Evolutionary conservation across 2,113 vertebrate species (phyloP).

Genomic region (Pachypanchax playfairii): DNA sequence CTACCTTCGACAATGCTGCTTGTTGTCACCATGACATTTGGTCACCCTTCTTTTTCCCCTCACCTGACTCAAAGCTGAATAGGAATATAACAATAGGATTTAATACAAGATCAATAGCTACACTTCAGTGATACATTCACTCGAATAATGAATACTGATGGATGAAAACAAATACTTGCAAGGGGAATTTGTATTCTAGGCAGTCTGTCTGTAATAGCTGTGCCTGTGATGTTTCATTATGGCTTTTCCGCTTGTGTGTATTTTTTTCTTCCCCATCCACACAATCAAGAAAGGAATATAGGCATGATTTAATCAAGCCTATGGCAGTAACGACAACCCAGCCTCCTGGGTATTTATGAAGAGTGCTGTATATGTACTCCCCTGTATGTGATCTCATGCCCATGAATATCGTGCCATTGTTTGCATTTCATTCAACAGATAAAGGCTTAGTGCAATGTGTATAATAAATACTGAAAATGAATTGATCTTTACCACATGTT

Average conservation of each 20-base stretch:
- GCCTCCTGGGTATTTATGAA: conserved; percentile 71
- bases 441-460: conserved; percentile 61
- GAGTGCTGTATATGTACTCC: conserved; percentile 44
- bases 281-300: conserved; percentile 74
- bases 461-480: conserved; percentile 76
- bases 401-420: conserved; percentile 63
- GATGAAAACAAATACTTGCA: conserved; percentile 70
- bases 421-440: conserved; percentile 73
- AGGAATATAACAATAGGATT: conserved; percentile 74
- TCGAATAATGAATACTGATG: conserved; percentile 75
- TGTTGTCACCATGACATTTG: conserved; percentile 77
- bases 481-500: conserved; percentile 73
- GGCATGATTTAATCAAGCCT: conserved; percentile 74
- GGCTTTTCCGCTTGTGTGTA: conserved; percentile 54
- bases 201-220: conserved; percentile 52
- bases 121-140: conserved; percentile 72
- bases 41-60: conserved; percentile 63
- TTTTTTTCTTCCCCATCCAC: conserved; percentile 45
- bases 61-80: conserved; percentile 65
- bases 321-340: conserved; percentile 54
- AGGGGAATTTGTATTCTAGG: conserved; percentile 70
- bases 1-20: conserved; percentile 74
- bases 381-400: conserved; percentile 63
- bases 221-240: conserved; percentile 71
- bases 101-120: conserved; percentile 75